phyloP scores from a whole-genome alignment of 2,888 invertebrate genomes.

The Plagodis dolabraria region DNA sequence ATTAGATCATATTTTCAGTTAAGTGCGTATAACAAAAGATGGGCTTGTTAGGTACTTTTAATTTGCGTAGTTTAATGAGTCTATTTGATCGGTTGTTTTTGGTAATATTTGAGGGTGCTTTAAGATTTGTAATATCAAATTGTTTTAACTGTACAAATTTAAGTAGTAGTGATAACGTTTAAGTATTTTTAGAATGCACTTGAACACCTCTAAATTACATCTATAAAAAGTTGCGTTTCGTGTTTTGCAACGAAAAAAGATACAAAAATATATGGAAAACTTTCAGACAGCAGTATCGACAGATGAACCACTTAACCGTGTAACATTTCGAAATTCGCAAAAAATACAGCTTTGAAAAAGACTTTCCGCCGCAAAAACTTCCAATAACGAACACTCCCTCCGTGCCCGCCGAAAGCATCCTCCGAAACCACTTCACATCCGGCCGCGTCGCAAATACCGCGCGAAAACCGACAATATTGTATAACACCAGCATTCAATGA shows the following conservation, averaged over 20 bases:
- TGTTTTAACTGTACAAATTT: no score
- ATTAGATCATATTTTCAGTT: slow-evolving; percentile 11
- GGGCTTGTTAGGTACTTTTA: no score
- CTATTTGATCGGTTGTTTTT: no score
- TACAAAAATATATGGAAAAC: no score
- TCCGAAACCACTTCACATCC: slow-evolving; percentile 23
- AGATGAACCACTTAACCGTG: background rate
- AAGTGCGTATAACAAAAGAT: background rate
- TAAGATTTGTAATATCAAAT: no score
- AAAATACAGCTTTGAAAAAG: background rate
- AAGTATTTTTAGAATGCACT: no score
- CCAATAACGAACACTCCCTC: slow-evolving; percentile 19
- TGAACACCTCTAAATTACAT: no score
- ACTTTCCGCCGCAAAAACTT: slow-evolving; percentile 8
- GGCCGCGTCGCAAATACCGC: slow-evolving; percentile 40
- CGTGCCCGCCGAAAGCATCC: slow-evolving; percentile 15
- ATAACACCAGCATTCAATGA: slow-evolving; percentile 66
- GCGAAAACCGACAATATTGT: slow-evolving; percentile 64
- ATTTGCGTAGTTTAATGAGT: no score
- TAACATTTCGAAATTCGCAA: background rate
- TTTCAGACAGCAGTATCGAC: background rate
- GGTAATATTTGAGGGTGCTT: no score
- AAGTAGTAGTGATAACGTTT: no score
- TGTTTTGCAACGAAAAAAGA: no score
- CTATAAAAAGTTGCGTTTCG: no score